These are phyloP conservation scores for Neosilurus hyrtlii DNA, from an alignment of 2,797 vertebrate species.

Conservation along the genomic window DNA sequence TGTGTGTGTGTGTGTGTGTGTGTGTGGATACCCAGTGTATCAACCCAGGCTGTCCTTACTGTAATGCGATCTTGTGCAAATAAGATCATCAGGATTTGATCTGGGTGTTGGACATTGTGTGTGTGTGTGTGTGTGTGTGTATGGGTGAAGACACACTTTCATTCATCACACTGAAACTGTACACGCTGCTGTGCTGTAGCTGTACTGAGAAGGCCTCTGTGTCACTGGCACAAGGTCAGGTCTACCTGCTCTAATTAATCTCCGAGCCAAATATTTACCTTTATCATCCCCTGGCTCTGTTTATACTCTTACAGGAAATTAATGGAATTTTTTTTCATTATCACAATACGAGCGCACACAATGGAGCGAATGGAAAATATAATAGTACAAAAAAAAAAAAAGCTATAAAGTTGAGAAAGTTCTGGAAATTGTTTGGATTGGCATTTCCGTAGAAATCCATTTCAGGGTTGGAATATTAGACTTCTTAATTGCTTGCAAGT, in stretches of 20 bases:
- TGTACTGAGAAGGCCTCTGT: slow-evolving; percentile 8
- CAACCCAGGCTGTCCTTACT: slow-evolving; percentile 18
- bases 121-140: slow-evolving; percentile 23
- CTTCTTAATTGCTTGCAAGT: background rate
- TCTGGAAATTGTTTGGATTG: slow-evolving; percentile 23
- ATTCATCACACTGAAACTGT: slow-evolving; percentile 39
- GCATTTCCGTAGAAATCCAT: slow-evolving; percentile 17
- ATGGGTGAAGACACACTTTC: slow-evolving; percentile 38
- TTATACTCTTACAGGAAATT: slow-evolving; percentile 47
- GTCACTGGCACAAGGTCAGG: slow-evolving; percentile 16
- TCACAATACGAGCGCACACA: background rate
- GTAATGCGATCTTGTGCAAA: slow-evolving; percentile 43
- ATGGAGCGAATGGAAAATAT: slow-evolving; percentile 25
- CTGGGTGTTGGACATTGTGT: slow-evolving; percentile 22
- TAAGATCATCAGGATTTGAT: slow-evolving; percentile 42
- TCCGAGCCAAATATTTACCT: slow-evolving; percentile 43
- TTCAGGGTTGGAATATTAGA: background rate
- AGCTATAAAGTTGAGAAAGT: background rate
- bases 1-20: slow-evolving; percentile 30
- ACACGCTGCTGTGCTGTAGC: slow-evolving; percentile 21
- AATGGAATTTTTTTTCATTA: slow-evolving; percentile 33
- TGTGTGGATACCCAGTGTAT: slow-evolving; percentile 23
- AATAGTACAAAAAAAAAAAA: background rate
- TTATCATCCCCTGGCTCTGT: slow-evolving; percentile 24
- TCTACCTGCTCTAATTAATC: slow-evolving; percentile 25